phyloP scores from a whole-genome alignment of 2,113 vertebrate species.

The Tricholaema leucomelas region DNA sequence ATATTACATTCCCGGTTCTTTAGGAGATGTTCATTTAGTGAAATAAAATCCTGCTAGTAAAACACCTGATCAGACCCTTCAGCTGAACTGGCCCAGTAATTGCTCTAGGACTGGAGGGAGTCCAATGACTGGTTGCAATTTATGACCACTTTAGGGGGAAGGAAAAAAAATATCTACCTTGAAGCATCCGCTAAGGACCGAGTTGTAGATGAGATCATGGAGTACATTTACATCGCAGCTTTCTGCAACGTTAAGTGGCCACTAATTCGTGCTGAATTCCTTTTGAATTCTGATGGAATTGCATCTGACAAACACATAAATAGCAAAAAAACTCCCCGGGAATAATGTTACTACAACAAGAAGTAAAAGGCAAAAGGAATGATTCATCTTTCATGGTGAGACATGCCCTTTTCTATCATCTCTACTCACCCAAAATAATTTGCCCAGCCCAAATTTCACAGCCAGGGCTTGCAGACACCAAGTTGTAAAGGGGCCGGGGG shows the following conservation, averaged over 20 bases:
- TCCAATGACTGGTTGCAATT: slow-evolving; percentile 74
- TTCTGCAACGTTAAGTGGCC: slow-evolving; percentile 48
- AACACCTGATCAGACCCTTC: slow-evolving; percentile 72
- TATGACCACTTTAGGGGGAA: slow-evolving; percentile 69
- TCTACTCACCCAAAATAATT: slow-evolving; percentile 66
- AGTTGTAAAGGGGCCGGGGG: slow-evolving; percentile 27
- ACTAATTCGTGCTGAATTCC: slow-evolving; percentile 61
- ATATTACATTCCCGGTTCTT: slow-evolving; percentile 66
- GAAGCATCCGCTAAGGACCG: slow-evolving; percentile 65
- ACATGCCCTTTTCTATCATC: slow-evolving; percentile 69
- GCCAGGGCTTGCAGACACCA: slow-evolving; percentile 16
- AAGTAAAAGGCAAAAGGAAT: slow-evolving; percentile 44
- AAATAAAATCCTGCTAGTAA: slow-evolving; percentile 74
- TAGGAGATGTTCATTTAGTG: slow-evolving; percentile 73
- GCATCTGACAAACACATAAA: slow-evolving; percentile 63
- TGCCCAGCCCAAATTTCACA: slow-evolving; percentile 61
- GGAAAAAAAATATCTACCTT: slow-evolving; percentile 61
- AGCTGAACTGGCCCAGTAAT: slow-evolving; percentile 71
- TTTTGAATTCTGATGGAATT: slow-evolving; percentile 57
- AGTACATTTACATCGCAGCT: slow-evolving; percentile 59
- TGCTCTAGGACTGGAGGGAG: slow-evolving; percentile 71
- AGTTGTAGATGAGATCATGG: slow-evolving; percentile 71
- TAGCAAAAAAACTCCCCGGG: slow-evolving; percentile 52
- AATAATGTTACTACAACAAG: slow-evolving; percentile 61
- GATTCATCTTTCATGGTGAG: slow-evolving; percentile 62